Evolutionary conservation across 1,140 invertebrate species (phyloP).

Genomic region (Drosophila athabasca): DNA sequence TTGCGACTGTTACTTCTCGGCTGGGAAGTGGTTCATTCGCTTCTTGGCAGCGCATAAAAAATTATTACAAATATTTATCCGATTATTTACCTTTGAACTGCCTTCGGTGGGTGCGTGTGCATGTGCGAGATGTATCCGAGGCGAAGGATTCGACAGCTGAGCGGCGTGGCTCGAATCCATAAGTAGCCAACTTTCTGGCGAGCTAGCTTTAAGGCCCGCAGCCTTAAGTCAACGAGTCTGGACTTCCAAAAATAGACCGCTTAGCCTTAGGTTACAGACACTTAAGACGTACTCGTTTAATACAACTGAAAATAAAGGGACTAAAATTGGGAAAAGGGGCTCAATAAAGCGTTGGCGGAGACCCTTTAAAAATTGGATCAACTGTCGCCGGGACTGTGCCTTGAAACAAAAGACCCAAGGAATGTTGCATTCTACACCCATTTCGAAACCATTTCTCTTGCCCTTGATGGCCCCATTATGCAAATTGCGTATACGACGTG

Average conservation of each 20-base stretch:
- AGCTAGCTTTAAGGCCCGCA: slow-evolving; percentile 65
- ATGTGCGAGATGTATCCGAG: slow-evolving; percentile 17
- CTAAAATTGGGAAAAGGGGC: slow-evolving; percentile 13
- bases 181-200: slow-evolving; percentile 41
- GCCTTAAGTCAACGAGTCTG: slow-evolving; percentile 44
- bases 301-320: slow-evolving; percentile 18
- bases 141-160: slow-evolving; percentile 14
- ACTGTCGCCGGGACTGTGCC: slow-evolving; percentile 18
- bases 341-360: slow-evolving; percentile 28
- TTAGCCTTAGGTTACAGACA: slow-evolving; percentile 70
- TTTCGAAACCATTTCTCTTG: slow-evolving; percentile 16
- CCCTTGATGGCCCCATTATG: slow-evolving; percentile 62
- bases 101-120: neutral
- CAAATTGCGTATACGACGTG: slow-evolving; percentile 74
- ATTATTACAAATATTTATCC: slow-evolving; percentile 65
- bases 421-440: neutral
- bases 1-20: slow-evolving; percentile 37
- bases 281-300: slow-evolving; percentile 30
- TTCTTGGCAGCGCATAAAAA: slow-evolving; percentile 7
- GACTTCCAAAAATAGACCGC: slow-evolving; percentile 50
- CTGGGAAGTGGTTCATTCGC: slow-evolving; percentile 21
- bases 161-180: slow-evolving; percentile 56
- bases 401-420: slow-evolving; percentile 20
- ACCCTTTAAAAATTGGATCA: slow-evolving; percentile 66
- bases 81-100: slow-evolving; percentile 77